Evolutionary conservation across 2,113 vertebrate species (phyloP), one percentile per base, ranked within the genome.

Genomic region (Solea solea): DNA sequence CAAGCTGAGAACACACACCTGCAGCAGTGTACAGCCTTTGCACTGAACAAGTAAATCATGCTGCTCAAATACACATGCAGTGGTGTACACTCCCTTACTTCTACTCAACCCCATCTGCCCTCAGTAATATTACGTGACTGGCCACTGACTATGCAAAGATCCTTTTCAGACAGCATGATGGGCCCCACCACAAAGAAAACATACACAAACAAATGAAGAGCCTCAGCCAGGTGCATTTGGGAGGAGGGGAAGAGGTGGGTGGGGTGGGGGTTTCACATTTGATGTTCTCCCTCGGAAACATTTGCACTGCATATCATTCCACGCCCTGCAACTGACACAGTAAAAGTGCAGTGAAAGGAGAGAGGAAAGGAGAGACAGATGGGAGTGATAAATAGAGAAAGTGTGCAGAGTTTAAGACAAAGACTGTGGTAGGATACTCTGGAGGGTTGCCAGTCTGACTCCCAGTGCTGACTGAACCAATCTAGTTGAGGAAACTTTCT

Each of bases 1-100:
- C 81, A 76, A 52, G 64, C 60, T 76, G 60, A 67, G 63, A 86
- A 72, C 79, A 78, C 84, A 87, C 88, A 87, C 85, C 86, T 86
- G 89, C 82, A 84, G 75, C 56, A 16, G 69, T 44, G 50, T 51
- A 61, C 66, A 82, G 60, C 80, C 74, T 59, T 54, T 10, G 39
- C 39, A 74, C 64, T 84, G 63, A 81, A 78, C 73, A 72, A 85
- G 80, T 80, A 85, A 81, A 86, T 79, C 79, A 81, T 74, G 63
- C 45, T 48, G 79, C 69, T 82, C 51, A 62, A 27, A 76, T 62
- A 76, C 62, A 73, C 55, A 73, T 65, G 81, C 79, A 81, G 50
- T 72, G 7, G 72, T 15, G 9, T 10, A 53, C 64, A 72, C 69
- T 42, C 56, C 49, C 8, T 2, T 44, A 66, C 54, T 46, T 60